Conservation (phyloP, 2,113 vertebrate genomes). For the Labeo catla region DNA sequence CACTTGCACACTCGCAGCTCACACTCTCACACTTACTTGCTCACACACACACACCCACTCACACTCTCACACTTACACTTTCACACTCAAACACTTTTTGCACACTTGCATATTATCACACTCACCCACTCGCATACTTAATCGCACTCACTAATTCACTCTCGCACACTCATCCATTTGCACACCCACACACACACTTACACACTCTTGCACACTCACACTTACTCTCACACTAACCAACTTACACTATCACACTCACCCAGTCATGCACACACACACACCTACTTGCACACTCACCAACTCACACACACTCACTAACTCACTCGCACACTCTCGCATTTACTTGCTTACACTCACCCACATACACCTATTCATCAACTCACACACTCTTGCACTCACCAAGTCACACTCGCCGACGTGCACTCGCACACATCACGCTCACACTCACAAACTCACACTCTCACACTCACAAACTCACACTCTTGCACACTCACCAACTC, state of each 20-base stretch:
- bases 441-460: slow-evolving; percentile 48
- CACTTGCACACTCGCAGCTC: background rate
- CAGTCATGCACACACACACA: background rate
- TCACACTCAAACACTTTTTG: background rate
- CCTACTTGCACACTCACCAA: background rate
- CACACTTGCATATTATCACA: background rate
- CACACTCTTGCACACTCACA: background rate
- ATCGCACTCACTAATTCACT: background rate
- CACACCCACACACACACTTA: background rate
- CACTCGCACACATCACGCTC: slow-evolving; percentile 25
- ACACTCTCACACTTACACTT: background rate
- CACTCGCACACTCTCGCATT: background rate
- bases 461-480: slow-evolving; percentile 50
- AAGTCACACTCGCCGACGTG: no score
- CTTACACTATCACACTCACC: background rate
- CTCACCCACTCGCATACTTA: background rate
- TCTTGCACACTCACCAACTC: slow-evolving; percentile 38
- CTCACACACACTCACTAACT: background rate
- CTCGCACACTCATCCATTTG: background rate
- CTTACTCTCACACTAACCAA: background rate
- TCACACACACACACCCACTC: background rate
- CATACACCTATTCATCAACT: background rate
- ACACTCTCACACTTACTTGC: no score
- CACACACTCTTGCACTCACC: background rate
- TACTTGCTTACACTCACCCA: background rate